Percentiles rank a stretch among this genome's conserved stretches.
Evolutionary conservation across 2,888 invertebrate genomes (phyloP).

Genomic region (Ypsolopha scabrella): DNA sequence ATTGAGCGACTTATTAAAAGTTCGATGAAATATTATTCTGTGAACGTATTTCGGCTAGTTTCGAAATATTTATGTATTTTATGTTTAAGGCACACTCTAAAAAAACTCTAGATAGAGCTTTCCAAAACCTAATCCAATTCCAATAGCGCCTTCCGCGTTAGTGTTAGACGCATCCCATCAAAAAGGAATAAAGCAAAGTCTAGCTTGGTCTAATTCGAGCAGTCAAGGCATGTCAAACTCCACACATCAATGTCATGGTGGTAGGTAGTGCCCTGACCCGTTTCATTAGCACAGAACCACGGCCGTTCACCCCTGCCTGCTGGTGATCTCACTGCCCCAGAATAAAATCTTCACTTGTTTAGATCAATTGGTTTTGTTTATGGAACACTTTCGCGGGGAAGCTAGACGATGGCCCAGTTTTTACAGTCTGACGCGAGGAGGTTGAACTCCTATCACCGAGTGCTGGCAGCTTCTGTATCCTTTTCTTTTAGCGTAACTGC

Average conservation of each 20-base stretch:
- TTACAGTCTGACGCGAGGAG: conserved; percentile 1
- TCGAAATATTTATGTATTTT: too few relatives aligned
- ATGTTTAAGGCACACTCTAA: too few relatives aligned
- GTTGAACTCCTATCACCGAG: too few relatives aligned
- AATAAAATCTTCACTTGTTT: conserved; percentile 56
- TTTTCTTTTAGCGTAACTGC: not conserved
- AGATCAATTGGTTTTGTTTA: conserved; percentile 61
- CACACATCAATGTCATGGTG: conserved; percentile 49
- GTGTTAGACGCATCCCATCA: too few relatives aligned
- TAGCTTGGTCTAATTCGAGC: not conserved
- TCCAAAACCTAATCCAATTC: too few relatives aligned
- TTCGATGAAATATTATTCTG: too few relatives aligned
- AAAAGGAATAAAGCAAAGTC: too few relatives aligned
- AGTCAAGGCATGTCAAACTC: conserved; percentile 4
- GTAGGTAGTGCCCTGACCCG: conserved; percentile 28
- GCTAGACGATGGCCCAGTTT: conserved; percentile 42
- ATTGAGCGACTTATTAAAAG: too few relatives aligned
- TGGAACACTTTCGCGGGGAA: conserved; percentile 50
- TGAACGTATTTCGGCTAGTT: too few relatives aligned
- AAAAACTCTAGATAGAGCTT: too few relatives aligned
- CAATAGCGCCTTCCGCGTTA: too few relatives aligned
- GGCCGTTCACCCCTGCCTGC: conserved; percentile 46
- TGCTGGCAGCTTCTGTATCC: not conserved
- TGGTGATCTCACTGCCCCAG: conserved; percentile 60
- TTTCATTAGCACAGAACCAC: conserved; percentile 23